Evolutionary conservation across 2,797 vertebrate species (phyloP).

Genomic region (Rachycentron canadum): DNA sequence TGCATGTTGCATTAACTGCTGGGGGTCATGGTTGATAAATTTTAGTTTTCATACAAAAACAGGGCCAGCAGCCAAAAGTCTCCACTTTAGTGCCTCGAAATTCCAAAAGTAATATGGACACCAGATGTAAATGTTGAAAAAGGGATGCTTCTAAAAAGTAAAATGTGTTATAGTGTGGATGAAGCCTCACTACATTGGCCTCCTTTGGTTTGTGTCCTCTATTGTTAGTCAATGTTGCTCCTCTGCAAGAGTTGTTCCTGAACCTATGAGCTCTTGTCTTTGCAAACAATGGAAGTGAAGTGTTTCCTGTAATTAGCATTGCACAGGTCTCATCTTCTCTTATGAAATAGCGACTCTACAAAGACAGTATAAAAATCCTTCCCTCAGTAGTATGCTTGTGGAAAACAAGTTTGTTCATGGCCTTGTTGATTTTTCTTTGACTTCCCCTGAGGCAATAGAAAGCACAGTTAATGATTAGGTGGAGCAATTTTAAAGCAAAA

Average conservation of each 20-base stretch:
- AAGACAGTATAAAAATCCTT: slow-evolving; percentile 30
- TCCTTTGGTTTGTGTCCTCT: slow-evolving; percentile 39
- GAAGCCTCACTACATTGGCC: slow-evolving; percentile 9
- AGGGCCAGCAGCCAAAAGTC: no score
- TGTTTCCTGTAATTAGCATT: slow-evolving; percentile 76
- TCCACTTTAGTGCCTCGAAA: no score
- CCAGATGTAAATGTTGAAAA: no score
- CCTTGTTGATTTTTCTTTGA: slow-evolving; percentile 31
- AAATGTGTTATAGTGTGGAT: no score
- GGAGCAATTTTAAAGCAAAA: slow-evolving; percentile 65
- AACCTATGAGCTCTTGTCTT: slow-evolving; percentile 53
- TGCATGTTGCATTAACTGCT: no score
- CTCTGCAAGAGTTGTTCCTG: slow-evolving; percentile 57
- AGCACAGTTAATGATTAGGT: slow-evolving; percentile 65
- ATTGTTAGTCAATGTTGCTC: slow-evolving; percentile 64
- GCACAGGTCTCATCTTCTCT: slow-evolving; percentile 41
- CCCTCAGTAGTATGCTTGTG: slow-evolving; percentile 3
- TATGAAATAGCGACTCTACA: slow-evolving; percentile 34
- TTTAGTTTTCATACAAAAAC: no score
- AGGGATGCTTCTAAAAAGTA: no score
- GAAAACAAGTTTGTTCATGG: slow-evolving; percentile 42
- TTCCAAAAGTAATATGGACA: no score
- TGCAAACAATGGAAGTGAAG: slow-evolving; percentile 64
- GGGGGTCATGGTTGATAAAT: no score
- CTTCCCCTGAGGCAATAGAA: slow-evolving; percentile 58